Percentiles rank a stretch among this genome's conserved stretches.
Evolutionary conservation across 1,140 invertebrate species (phyloP).

Genomic region (Cylas formicarius): DNA sequence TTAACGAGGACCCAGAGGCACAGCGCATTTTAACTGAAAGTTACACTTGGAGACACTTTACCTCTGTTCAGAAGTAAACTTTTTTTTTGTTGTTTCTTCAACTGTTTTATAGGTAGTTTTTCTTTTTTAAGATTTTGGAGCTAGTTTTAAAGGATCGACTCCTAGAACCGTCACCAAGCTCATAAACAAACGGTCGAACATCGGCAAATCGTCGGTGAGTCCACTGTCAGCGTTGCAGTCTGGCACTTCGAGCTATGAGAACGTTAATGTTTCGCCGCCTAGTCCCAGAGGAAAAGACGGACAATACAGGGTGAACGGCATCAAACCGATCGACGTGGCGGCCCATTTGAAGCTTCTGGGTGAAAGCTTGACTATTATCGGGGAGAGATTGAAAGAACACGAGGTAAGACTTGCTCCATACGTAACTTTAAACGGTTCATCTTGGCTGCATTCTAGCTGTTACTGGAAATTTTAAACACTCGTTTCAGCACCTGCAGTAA

Average conservation of each 20-base stretch:
- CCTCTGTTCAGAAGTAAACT: no score
- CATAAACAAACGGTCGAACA: constrained; percentile 42
- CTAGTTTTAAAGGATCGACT: constrained; percentile 1
- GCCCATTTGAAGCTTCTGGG: constrained; percentile 88
- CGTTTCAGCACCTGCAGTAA: no score
- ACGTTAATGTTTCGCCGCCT: constrained; percentile 45
- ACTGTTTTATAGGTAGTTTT: neutral
- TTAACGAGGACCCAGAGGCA: no score
- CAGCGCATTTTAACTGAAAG: no score
- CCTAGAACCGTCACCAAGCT: constrained; percentile 44
- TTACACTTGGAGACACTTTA: no score
- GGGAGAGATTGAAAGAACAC: constrained; percentile 84
- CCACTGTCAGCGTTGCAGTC: constrained; percentile 43
- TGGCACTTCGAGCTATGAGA: constrained; percentile 43
- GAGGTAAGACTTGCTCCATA: constrained; percentile 50
- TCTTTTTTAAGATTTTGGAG: neutral
- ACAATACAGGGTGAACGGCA: constrained; percentile 64
- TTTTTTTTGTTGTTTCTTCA: no score
- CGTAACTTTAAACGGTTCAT: no score
- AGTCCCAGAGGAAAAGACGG: constrained; percentile 40
- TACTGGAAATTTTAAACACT: no score
- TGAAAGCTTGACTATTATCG: constrained; percentile 88
- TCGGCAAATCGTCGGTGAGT: constrained; percentile 30
- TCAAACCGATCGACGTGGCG: constrained; percentile 82
- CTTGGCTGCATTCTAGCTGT: no score